Percentiles rank a stretch among this genome's conserved stretches.
Evolutionary conservation across 2,888 invertebrate genomes (phyloP).

Genomic region (Metalampra italica): DNA sequence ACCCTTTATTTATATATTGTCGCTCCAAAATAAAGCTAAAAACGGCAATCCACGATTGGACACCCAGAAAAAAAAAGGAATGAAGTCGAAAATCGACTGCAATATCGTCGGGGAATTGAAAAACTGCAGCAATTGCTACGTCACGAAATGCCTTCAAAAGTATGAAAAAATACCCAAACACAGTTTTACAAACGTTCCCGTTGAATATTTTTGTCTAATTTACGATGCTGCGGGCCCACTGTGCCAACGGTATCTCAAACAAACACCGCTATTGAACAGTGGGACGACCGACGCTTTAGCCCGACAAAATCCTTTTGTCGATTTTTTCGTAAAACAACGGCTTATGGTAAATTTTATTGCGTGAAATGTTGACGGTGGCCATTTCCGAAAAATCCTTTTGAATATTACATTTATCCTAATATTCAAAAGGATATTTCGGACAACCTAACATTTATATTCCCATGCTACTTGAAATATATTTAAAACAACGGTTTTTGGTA

Average conservation of each 20-base stretch:
- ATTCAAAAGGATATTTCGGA: too few species aligned
- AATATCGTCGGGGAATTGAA: background rate
- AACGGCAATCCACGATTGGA: background rate
- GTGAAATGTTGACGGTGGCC: constrained; percentile 59
- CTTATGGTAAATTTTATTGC: constrained; percentile 52
- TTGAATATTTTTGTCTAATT: constrained; percentile 61
- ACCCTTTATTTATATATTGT: constrained; percentile 19
- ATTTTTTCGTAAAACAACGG: constrained; percentile 59
- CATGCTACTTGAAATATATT: too few species aligned
- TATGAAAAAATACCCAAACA: constrained; percentile 41
- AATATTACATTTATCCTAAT: constrained; percentile 44
- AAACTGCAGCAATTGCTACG: constrained; percentile 25
- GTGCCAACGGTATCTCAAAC: constrained; percentile 48
- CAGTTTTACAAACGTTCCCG: constrained; percentile 71
- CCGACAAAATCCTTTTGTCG: constrained; percentile 36
- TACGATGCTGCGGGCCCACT: constrained; percentile 60
- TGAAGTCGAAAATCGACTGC: background rate
- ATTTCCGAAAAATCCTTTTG: constrained; percentile 48
- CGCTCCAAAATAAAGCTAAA: constrained; percentile 12
- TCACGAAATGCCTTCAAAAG: constrained; percentile 25
- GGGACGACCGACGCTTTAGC: constrained; percentile 18
- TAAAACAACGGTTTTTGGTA: constrained; percentile 50
- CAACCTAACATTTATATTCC: too few species aligned
- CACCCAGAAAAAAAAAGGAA: background rate
- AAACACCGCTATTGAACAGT: constrained; percentile 49